Conservation (phyloP, 2,797 vertebrate genomes). For the Ctenochaetus hawaiiensis region DNA sequence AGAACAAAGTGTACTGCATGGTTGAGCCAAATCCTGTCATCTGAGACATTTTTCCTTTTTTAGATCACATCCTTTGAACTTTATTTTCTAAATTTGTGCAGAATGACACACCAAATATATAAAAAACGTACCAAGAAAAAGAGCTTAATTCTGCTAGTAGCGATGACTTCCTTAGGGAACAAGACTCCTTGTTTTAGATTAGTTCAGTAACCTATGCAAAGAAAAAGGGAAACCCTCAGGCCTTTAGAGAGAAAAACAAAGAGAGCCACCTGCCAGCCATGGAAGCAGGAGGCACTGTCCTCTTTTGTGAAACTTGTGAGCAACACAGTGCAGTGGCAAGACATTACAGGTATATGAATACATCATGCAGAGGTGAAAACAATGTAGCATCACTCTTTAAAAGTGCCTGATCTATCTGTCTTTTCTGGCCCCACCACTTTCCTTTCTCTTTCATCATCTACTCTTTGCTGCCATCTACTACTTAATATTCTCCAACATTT, state of each 20-base stretch:
- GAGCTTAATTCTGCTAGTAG: not conserved
- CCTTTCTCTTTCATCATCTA: conserved; percentile 65
- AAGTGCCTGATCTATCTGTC: conserved; percentile 13
- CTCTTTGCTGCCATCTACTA: conserved; percentile 32
- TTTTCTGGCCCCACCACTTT: conserved; percentile 25
- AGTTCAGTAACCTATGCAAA: not conserved
- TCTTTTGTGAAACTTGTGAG: conserved; percentile 44
- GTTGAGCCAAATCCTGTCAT: not conserved
- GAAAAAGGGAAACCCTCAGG: conserved; percentile 16
- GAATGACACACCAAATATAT: conserved; percentile 24
- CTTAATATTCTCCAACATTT: conserved; percentile 59
- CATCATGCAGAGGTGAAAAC: conserved; percentile 75
- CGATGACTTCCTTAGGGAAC: conserved; percentile 26
- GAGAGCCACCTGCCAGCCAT: conserved; percentile 16
- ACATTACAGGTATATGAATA: conserved; percentile 61
- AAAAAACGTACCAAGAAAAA: conserved; percentile 7
- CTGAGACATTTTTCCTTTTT: conserved; percentile 3
- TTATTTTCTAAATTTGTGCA: conserved; percentile 7
- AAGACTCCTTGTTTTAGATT: conserved; percentile 24
- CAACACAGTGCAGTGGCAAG: conserved; percentile 55
- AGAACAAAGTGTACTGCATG: not conserved
- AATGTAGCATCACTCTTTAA: conserved; percentile 33
- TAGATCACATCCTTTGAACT: conserved; percentile 5
- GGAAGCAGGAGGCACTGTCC: conserved; percentile 27
- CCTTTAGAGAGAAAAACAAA: conserved; percentile 31